Conservation (phyloP, 1,140 invertebrate species). For the Apis dorsata region DNA sequence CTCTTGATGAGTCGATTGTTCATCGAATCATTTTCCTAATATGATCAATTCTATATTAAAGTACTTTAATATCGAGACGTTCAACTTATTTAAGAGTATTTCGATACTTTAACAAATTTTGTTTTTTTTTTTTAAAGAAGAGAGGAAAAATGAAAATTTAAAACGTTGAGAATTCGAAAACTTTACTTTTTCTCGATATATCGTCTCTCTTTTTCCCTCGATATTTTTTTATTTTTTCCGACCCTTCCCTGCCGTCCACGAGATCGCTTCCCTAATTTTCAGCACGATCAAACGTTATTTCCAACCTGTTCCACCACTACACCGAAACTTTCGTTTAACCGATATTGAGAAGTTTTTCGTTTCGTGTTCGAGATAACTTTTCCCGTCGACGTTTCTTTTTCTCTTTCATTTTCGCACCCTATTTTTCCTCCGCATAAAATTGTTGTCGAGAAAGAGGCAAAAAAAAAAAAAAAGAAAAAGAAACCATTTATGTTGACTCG, state of each 20-base stretch:
- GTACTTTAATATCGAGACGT: too few species aligned
- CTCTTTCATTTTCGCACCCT: constrained; percentile 14
- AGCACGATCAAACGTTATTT: constrained; percentile 74
- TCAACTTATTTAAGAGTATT: too few species aligned
- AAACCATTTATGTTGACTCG: too few species aligned
- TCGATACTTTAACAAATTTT: too few species aligned
- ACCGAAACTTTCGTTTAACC: constrained; percentile 67
- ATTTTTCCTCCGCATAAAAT: background rate
- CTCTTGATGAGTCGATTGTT: background rate
- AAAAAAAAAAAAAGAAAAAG: background rate
- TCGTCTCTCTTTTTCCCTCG: constrained; percentile 26
- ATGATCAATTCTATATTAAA: too few species aligned
- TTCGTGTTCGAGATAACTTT: constrained; percentile 40
- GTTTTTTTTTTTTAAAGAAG: background rate
- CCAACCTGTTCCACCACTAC: constrained; percentile 11
- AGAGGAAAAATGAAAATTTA: background rate
- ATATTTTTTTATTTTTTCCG: constrained; percentile 12
- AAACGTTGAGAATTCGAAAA: background rate
- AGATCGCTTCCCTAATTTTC: constrained; percentile 73
- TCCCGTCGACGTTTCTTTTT: constrained; percentile 7
- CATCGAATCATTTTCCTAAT: background rate
- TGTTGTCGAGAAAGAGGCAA: background rate
- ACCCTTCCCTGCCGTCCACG: constrained; percentile 28
- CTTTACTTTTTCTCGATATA: background rate
- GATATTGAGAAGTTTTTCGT: constrained; percentile 71